These are phyloP conservation scores for Myripristis murdjan DNA, from an alignment of 2,797 vertebrate species.

Conservation along the genomic window DNA sequence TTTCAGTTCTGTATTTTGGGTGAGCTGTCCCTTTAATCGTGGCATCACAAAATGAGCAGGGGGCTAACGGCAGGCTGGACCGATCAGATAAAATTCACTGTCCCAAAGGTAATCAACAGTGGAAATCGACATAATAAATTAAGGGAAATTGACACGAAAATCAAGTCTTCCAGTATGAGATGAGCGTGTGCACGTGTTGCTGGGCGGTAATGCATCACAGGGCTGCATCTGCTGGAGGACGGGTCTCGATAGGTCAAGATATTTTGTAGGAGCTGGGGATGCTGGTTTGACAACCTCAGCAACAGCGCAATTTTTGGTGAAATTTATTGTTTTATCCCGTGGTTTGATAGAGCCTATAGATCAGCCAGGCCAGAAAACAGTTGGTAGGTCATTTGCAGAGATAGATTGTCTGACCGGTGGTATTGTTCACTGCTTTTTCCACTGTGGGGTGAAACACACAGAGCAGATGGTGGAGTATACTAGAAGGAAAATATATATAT, in stretches of 20 bases:
- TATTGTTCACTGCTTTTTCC: slow-evolving; percentile 11
- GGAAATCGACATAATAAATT: no score
- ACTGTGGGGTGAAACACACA: background rate
- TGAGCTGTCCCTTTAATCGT: no score
- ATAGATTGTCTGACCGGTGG: slow-evolving; percentile 8
- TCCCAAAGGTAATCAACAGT: no score
- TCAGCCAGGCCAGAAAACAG: background rate
- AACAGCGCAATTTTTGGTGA: background rate
- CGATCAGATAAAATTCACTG: no score
- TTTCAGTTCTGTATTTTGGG: no score
- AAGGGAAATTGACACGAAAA: no score
- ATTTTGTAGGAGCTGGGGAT: no score
- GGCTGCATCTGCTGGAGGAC: background rate
- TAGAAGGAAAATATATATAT: slow-evolving; percentile 20
- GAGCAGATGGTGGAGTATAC: slow-evolving; percentile 50
- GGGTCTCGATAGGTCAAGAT: background rate
- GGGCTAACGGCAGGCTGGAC: no score
- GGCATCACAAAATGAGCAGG: no score
- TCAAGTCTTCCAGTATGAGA: no score
- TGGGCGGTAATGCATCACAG: no score
- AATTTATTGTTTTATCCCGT: background rate
- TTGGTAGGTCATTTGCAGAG: slow-evolving; percentile 2
- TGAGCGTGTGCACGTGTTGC: no score
- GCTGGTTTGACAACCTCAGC: background rate
- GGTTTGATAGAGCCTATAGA: background rate